Evolutionary conservation across 2,888 invertebrate species (phyloP).

Genomic region (Malthinus seriepunctatus): DNA sequence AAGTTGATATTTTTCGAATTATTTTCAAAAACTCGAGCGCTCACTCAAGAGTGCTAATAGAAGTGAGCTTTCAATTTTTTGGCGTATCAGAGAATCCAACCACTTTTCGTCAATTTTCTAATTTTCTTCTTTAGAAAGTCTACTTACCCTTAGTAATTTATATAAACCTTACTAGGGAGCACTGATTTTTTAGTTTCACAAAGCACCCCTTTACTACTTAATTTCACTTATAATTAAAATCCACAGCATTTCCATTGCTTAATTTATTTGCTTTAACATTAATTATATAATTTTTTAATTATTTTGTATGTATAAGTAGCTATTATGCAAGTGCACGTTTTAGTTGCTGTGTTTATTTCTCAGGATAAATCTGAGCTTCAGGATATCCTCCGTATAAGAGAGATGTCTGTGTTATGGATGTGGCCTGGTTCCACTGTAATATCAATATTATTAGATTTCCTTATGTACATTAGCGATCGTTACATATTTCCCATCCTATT

Average conservation of each 20-base stretch:
- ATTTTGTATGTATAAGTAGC: constrained; percentile 13
- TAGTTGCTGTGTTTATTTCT: constrained; percentile 49
- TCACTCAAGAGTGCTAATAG: too few relatives aligned
- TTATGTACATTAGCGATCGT: constrained; percentile 49
- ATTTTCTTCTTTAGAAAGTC: too few relatives aligned
- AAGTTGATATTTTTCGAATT: too few relatives aligned
- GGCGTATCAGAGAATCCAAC: too few relatives aligned
- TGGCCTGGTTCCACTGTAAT: constrained; percentile 49
- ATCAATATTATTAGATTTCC: constrained; percentile 49
- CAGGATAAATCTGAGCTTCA: constrained; percentile 46
- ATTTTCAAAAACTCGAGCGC: too few relatives aligned
- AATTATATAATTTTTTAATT: not conserved
- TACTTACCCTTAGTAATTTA: too few relatives aligned
- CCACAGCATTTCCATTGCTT: not conserved
- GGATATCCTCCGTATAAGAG: constrained; percentile 48
- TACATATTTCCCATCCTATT: constrained; percentile 48
- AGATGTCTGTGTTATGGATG: constrained; percentile 50
- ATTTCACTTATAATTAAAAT: too few relatives aligned
- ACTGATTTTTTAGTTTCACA: too few relatives aligned
- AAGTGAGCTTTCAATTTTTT: too few relatives aligned
- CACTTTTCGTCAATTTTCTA: too few relatives aligned
- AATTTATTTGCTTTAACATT: not conserved
- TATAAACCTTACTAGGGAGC: too few relatives aligned
- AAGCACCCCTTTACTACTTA: too few relatives aligned
- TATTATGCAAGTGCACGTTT: constrained; percentile 30